A percentile compares a stretch with the other conserved stretches of the same genome.
Conservation (phyloP, 2,888 invertebrate genomes). For the Cataglyphis cursor region DNA sequence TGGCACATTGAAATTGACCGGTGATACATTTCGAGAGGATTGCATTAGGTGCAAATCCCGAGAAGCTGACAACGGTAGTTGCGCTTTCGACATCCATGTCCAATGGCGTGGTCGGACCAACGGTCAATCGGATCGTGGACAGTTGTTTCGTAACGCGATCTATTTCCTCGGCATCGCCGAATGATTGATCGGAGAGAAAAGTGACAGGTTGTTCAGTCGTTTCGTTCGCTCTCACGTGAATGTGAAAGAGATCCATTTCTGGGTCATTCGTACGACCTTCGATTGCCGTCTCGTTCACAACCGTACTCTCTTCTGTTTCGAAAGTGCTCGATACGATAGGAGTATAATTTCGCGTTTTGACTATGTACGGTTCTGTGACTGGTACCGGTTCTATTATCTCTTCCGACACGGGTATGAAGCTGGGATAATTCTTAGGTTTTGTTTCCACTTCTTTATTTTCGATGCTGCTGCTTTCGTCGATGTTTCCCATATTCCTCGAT, state of each 20-base stretch:
- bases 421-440: constrained; percentile 71
- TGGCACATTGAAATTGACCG: constrained; percentile 89
- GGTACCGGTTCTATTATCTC: constrained; percentile 75
- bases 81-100: constrained; percentile 46
- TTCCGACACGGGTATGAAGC: constrained; percentile 83
- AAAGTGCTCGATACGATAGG: constrained; percentile 8
- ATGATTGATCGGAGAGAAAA: constrained; percentile 44
- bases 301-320: not conserved
- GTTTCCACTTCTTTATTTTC: constrained; percentile 10
- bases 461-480: constrained; percentile 38
- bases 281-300: constrained; percentile 17
- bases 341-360: constrained; percentile 59
- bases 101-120: constrained; percentile 46
- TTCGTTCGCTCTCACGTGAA: constrained; percentile 12
- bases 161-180: constrained; percentile 43
- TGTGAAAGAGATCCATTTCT: not conserved
- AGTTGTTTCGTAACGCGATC: constrained; percentile 50
- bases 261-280: constrained; percentile 33
- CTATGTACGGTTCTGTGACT: constrained; percentile 69
- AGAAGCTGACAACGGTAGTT: constrained; percentile 50
- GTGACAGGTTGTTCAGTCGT: constrained; percentile 38
- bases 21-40: constrained; percentile 88
- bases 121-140: constrained; percentile 27
- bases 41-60: constrained; percentile 16
- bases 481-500: constrained; percentile 70